Conservation (phyloP, 2,113 vertebrate genomes). For the Calidris pygmaea region DNA sequence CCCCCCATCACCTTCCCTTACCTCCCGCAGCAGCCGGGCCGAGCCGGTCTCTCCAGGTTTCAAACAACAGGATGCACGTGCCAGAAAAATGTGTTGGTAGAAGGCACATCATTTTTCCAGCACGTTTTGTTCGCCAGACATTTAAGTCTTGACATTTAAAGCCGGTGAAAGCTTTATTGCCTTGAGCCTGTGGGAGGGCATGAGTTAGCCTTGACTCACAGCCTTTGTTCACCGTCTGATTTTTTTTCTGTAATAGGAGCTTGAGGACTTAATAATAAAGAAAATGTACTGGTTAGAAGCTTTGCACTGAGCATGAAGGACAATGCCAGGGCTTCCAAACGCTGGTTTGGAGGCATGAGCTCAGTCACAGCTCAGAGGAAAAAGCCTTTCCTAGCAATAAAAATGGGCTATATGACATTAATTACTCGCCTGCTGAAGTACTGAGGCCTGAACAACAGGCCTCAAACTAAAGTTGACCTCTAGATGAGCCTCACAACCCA, state of each 20-base stretch:
- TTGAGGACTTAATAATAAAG: background rate
- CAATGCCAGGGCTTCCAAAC: background rate
- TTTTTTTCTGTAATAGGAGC: background rate
- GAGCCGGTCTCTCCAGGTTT: background rate
- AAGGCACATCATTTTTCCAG: background rate
- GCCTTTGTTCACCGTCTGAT: background rate
- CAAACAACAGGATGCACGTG: background rate
- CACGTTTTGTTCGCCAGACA: background rate
- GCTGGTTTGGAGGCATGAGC: background rate
- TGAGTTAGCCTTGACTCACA: background rate
- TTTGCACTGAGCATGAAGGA: background rate
- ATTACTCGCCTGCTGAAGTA: too few relatives aligned
- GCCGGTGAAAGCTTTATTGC: background rate
- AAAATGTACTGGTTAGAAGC: background rate
- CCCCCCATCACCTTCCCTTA: accelerated
- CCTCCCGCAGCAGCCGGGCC: background rate
- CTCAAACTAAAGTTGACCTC: too few relatives aligned
- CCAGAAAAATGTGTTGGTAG: background rate
- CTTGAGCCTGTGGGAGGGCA: background rate
- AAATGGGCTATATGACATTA: background rate
- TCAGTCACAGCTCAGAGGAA: background rate
- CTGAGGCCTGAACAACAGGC: too few relatives aligned
- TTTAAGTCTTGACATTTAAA: background rate
- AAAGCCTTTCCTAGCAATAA: background rate
- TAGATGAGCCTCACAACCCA: too few relatives aligned